Conservation (phyloP, 2,888 invertebrate genomes). For the Gymnocheta viridis region DNA sequence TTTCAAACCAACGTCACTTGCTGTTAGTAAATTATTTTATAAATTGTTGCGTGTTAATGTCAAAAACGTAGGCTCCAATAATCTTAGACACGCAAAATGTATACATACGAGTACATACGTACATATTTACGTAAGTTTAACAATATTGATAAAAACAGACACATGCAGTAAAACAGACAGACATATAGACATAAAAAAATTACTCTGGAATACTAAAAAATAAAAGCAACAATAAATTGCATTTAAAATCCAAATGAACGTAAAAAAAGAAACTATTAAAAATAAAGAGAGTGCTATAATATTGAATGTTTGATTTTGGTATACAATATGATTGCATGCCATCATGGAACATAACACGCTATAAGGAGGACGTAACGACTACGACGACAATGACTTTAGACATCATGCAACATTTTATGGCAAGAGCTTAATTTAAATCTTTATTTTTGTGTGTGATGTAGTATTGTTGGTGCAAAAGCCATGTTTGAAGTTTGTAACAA, state of each 20-base stretch:
- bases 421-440: conserved; percentile 45
- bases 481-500: conserved; percentile 65
- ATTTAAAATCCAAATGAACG: conserved; percentile 27
- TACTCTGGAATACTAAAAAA: conserved; percentile 24
- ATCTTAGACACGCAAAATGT: conserved; percentile 64
- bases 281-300: conserved; percentile 30
- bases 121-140: background rate
- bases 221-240: conserved; percentile 24
- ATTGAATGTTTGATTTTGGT: conserved; percentile 51
- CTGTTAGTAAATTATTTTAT: conserved; percentile 62
- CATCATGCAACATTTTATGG: conserved; percentile 55
- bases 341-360: conserved; percentile 34
- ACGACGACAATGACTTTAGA: background rate
- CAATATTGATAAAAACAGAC: conserved; percentile 39
- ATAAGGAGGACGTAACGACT: conserved; percentile 8
- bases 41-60: conserved; percentile 67
- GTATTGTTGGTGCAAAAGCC: conserved; percentile 31
- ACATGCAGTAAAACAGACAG: conserved; percentile 10
- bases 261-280: conserved; percentile 20
- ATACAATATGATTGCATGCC: conserved; percentile 61
- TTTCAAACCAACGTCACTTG: background rate
- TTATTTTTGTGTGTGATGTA: background rate
- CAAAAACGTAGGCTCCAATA: conserved; percentile 64
- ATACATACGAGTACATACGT: background rate
- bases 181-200: conserved; percentile 24